Percentiles rank a stretch among this genome's conserved stretches.
Conservation (phyloP, 2,113 vertebrate genomes). For the Columba livia region DNA sequence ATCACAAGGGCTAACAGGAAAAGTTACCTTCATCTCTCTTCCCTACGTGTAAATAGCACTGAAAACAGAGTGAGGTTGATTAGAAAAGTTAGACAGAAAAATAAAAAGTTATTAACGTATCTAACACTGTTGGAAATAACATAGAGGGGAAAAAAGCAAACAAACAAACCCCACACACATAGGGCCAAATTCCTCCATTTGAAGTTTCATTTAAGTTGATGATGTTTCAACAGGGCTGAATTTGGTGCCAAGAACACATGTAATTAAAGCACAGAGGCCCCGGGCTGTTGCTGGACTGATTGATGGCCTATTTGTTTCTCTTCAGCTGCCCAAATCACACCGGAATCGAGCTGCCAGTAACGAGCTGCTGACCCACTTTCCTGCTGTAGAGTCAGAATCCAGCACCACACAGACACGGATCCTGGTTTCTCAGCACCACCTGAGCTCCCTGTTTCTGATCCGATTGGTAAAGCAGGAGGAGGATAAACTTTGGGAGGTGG, state of each 20-base stretch:
- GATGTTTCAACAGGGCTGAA: not conserved
- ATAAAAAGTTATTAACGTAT: not conserved
- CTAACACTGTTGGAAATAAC: not conserved
- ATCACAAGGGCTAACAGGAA: not conserved
- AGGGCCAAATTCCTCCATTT: not conserved
- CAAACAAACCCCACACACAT: too few relatives aligned
- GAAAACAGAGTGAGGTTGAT: not conserved
- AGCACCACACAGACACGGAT: not conserved
- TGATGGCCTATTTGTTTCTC: conserved; percentile 43
- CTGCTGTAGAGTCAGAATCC: not conserved
- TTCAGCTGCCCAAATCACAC: conserved; percentile 2
- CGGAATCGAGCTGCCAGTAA: not conserved
- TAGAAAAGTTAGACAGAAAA: not conserved
- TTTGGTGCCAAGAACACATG: not conserved
- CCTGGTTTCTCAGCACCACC: not conserved
- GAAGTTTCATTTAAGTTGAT: not conserved
- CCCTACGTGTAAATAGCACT: not conserved
- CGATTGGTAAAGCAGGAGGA: not conserved
- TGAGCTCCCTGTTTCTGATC: not conserved
- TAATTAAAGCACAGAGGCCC: conserved; percentile 31
- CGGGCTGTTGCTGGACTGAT: conserved; percentile 9
- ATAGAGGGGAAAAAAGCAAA: not conserved
- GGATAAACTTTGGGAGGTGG: not conserved
- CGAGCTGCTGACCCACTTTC: conserved; percentile 24
- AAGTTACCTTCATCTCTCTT: not conserved